Conservation (phyloP, 1,140 invertebrate species). For the Cecropterus lyciades region DNA sequence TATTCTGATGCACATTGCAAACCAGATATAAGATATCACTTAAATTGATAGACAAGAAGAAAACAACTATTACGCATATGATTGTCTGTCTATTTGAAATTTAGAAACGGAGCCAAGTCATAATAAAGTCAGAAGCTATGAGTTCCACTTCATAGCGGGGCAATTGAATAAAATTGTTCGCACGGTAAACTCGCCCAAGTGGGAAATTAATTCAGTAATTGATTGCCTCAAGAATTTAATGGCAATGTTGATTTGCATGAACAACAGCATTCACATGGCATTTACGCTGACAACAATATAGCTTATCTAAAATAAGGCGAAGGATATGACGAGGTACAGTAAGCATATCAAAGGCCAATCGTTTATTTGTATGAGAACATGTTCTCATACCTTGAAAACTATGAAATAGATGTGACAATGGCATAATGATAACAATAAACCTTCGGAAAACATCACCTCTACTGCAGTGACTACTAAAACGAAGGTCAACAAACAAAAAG, state of each 20-base stretch:
- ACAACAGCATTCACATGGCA: background rate
- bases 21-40: background rate
- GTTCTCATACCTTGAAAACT: constrained; percentile 5
- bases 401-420: background rate
- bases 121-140: constrained; percentile 7
- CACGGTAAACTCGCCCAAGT: constrained; percentile 9
- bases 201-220: constrained; percentile 3
- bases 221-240: background rate
- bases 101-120: constrained; percentile 19
- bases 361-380: too few relatives aligned
- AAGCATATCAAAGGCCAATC: too few relatives aligned
- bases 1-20: too few relatives aligned
- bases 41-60: constrained; percentile 16
- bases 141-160: background rate
- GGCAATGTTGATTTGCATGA: background rate
- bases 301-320: too few relatives aligned
- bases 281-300: too few relatives aligned
- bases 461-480: too few relatives aligned
- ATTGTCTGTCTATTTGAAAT: constrained; percentile 20
- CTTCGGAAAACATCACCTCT: too few relatives aligned
- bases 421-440: too few relatives aligned
- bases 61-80: constrained; percentile 19
- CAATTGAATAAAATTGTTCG: constrained; percentile 12
- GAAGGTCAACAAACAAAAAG: too few relatives aligned
- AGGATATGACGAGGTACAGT: too few relatives aligned